Percentiles rank a stretch among this genome's conserved stretches.
phyloP scores from a whole-genome alignment of 2,888 invertebrate genomes.

The Deroplatys truncata region DNA sequence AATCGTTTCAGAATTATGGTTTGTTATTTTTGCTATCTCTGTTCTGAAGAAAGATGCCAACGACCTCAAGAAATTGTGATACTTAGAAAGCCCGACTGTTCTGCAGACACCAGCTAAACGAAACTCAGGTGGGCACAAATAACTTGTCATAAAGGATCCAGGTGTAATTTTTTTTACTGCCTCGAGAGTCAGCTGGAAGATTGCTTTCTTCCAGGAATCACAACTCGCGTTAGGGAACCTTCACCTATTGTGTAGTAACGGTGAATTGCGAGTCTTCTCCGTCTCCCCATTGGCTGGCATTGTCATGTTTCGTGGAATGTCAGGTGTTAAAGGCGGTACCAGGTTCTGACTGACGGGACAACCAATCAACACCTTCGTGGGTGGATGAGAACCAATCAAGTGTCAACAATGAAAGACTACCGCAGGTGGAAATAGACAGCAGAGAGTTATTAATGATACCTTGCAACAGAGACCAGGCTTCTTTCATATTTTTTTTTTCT shows the following conservation, averaged over 20 bases:
- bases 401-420: neutral
- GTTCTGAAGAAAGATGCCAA: too few relatives aligned
- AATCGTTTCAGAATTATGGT: too few relatives aligned
- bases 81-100: too few relatives aligned
- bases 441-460: neutral
- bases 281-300: neutral
- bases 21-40: too few relatives aligned
- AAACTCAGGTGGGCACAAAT: neutral
- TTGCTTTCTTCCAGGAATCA: neutral
- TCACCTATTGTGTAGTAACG: neutral
- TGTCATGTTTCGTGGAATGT: slow-evolving; percentile 17
- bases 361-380: slow-evolving; percentile 17
- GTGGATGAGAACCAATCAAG: slow-evolving; percentile 3
- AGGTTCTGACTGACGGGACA: neutral
- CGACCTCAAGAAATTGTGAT: too few relatives aligned
- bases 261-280: neutral
- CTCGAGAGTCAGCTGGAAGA: neutral
- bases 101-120: too few relatives aligned
- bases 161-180: neutral
- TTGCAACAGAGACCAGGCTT: neutral
- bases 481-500: neutral
- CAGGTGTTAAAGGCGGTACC: slow-evolving; percentile 25
- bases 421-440: neutral
- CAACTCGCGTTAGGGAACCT: neutral
- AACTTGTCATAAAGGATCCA: neutral